phyloP scores from a whole-genome alignment of 1,140 invertebrate genomes.

The Dryas iulia region DNA sequence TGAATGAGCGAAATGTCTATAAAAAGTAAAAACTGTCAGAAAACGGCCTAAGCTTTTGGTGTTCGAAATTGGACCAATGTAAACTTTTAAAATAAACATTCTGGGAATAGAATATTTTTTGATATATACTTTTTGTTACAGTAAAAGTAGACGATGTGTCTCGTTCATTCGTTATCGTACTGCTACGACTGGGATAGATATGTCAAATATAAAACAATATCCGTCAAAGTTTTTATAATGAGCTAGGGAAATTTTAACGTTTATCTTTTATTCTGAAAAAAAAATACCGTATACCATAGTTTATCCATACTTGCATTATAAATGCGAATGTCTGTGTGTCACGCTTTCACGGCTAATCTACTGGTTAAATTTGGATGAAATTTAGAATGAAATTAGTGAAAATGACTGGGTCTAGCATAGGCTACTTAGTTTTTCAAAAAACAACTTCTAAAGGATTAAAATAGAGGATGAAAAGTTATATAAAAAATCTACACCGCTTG shows the following conservation, averaged over 20 bases:
- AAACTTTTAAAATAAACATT: background rate
- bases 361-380: too few relatives aligned
- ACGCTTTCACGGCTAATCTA: too few relatives aligned
- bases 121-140: background rate
- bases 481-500: too few relatives aligned
- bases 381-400: too few relatives aligned
- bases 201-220: background rate
- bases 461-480: too few relatives aligned
- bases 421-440: too few relatives aligned
- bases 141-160: background rate
- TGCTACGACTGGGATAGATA: background rate
- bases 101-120: background rate
- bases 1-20: background rate
- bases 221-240: background rate
- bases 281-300: too few relatives aligned
- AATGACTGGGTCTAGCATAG: too few relatives aligned
- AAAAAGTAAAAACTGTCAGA: background rate
- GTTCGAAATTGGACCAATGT: background rate
- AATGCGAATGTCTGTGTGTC: too few relatives aligned
- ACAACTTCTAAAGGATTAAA: too few relatives aligned
- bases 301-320: too few relatives aligned
- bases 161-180: background rate
- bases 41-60: background rate
- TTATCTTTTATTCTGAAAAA: too few relatives aligned
- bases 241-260: background rate